Evolutionary conservation across 2,797 vertebrate genomes (phyloP), one percentile per base, ranked within the genome.

Genomic region (Podargus strigoides): DNA sequence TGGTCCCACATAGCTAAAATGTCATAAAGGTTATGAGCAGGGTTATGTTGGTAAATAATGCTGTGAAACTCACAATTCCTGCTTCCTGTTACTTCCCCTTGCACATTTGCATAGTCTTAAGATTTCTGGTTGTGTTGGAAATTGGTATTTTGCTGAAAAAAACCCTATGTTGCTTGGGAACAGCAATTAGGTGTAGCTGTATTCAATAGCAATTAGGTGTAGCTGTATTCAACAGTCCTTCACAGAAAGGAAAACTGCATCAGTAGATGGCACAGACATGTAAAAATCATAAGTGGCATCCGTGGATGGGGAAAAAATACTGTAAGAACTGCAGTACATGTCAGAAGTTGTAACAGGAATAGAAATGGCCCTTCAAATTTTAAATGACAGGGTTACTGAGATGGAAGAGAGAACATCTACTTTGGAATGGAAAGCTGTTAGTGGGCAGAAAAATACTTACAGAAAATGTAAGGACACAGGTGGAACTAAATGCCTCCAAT

Each of bases 301-400:
- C 83, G 32, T 59, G 46, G 27, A 86, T n/a, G 60, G 36, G 77
- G 42, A 60, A 77, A 64, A 95, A 92, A 64, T 93, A 74, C 49
- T 73, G 22, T 79, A 76, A 78, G 60, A 78, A 70, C 47, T 68
- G 64, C 46, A 76, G 82, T 78, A 90, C n/a, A 60, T 91, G 76
- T 94, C 80, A 87, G 69, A 92, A 87, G 62, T 87, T 68, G 74
- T 92, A 94, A 79, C 56, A 89, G 67, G 62, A 92, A 75, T 87
- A 87, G 93, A 96, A 95, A 41, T 32, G 83, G 60, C 79, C 36
- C 55, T 85, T 91, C 82, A 87, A 76, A 93, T 96, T 96, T 86
- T 86, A 94, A 95, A 63, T 0, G 39, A 91, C 94, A 67, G 73
- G 75, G 46, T 92, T 89, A 80, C 78, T 95, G 94, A 94, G 85